These are phyloP conservation scores for Salvelinus alpinus DNA, from an alignment of 2,113 vertebrate genomes.

Conservation along the genomic window DNA sequence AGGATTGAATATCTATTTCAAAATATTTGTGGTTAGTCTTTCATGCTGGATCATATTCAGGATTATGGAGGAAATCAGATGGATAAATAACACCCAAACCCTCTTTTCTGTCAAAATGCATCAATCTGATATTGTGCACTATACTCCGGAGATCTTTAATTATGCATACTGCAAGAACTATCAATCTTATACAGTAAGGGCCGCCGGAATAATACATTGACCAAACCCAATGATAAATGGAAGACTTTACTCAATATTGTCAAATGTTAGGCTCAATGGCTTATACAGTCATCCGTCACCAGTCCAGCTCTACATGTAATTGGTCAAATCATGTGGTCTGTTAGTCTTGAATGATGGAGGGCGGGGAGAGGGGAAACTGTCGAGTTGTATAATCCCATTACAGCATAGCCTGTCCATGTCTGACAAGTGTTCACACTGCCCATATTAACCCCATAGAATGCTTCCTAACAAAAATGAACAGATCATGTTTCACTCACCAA, in stretches of 20 bases:
- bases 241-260: neutral
- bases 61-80: neutral
- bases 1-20: conserved; percentile 31
- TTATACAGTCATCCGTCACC: conserved; percentile 18
- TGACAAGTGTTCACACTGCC: conserved; percentile 5
- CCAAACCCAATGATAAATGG: neutral
- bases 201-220: neutral
- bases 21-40: conserved; percentile 28
- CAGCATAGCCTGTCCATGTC: conserved; percentile 6
- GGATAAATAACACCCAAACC: conserved; percentile 19
- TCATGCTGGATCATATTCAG: conserved; percentile 27
- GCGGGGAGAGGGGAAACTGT: conserved; percentile 12
- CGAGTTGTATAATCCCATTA: conserved; percentile 37
- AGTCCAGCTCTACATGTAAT: conserved; percentile 25
- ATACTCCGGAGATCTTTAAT: no score
- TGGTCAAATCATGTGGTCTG: conserved; percentile 42
- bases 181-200: conserved; percentile 11
- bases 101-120: neutral
- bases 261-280: conserved; percentile 16
- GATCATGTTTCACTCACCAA: neutral
- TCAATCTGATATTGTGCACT: neutral
- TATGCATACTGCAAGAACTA: neutral
- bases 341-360: conserved; percentile 28
- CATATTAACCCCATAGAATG: conserved; percentile 8
- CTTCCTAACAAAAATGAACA: conserved; percentile 17